Evolutionary conservation across 2,888 invertebrate species (phyloP).

Genomic region (Hemaris fuciformis): DNA sequence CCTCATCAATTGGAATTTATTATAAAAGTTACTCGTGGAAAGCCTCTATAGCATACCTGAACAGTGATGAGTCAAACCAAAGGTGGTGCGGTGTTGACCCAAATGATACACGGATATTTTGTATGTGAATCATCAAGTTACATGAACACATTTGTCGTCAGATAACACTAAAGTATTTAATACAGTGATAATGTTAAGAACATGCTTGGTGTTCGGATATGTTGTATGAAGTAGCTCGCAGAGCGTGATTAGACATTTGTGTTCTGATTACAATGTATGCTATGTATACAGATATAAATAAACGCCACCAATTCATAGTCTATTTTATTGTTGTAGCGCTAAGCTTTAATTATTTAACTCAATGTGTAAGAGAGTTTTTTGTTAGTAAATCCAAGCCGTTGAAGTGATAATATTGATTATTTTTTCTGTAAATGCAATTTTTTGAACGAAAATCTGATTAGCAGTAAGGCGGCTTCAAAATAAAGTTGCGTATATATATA

Average conservation of each 20-base stretch:
- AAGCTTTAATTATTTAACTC: too few relatives aligned
- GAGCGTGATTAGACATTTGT: background rate
- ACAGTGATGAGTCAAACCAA: slow-evolving; percentile 42
- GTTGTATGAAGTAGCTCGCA: background rate
- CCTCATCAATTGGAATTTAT: background rate
- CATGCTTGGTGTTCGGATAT: background rate
- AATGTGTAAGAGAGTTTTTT: too few relatives aligned
- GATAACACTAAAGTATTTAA: slow-evolving; percentile 11
- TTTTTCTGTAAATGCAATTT: too few relatives aligned
- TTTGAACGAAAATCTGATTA: too few relatives aligned
- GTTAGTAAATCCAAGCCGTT: too few relatives aligned
- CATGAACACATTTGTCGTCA: slow-evolving; percentile 15
- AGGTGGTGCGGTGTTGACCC: slow-evolving; percentile 43
- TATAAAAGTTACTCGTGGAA: slow-evolving; percentile 17
- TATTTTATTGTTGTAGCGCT: too few relatives aligned
- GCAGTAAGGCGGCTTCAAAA: background rate
- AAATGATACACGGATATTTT: slow-evolving; percentile 47
- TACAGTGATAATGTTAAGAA: slow-evolving; percentile 8
- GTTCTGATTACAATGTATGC: background rate
- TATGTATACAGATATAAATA: background rate
- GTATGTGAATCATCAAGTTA: slow-evolving; percentile 44
- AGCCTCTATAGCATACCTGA: slow-evolving; percentile 33
- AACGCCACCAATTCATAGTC: too few relatives aligned
- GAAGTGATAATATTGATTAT: too few relatives aligned
- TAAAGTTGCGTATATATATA: background rate